Conservation (phyloP, 1,140 invertebrate species). For the Tribolium madens region DNA sequence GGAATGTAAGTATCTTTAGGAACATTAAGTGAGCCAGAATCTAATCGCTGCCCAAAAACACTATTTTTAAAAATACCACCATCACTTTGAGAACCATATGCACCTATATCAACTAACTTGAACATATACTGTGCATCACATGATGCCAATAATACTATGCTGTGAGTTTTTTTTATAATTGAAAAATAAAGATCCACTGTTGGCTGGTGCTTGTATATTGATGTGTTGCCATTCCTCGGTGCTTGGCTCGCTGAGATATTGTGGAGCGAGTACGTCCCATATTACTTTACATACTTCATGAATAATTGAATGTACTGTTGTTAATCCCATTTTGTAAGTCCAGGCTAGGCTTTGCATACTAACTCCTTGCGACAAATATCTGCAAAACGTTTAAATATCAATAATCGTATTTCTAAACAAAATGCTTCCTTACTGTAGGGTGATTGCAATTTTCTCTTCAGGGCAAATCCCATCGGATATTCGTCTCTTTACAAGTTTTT, state of each 20-base stretch:
- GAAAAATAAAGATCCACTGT: background rate
- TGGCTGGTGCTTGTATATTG: too few species aligned
- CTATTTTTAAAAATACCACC: constrained; percentile 47
- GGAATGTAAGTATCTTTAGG: constrained; percentile 13
- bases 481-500: background rate
- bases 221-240: too few species aligned
- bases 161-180: background rate
- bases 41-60: constrained; percentile 34
- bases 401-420: background rate
- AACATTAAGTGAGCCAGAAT: constrained; percentile 9
- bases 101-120: constrained; percentile 65
- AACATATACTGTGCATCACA: constrained; percentile 65
- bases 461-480: background rate
- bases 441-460: background rate
- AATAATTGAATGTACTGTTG: background rate
- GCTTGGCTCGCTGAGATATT: background rate
- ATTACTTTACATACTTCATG: background rate
- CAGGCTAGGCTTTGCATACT: background rate
- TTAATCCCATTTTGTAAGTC: background rate
- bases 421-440: background rate
- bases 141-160: constrained; percentile 65
- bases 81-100: constrained; percentile 65
- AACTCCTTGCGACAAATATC: background rate
- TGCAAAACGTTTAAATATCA: background rate
- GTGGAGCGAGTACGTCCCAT: background rate